These are phyloP conservation scores for Aradophagus sp. DNA, from an alignment of 1,140 invertebrate genomes.

Conservation along the genomic window DNA sequence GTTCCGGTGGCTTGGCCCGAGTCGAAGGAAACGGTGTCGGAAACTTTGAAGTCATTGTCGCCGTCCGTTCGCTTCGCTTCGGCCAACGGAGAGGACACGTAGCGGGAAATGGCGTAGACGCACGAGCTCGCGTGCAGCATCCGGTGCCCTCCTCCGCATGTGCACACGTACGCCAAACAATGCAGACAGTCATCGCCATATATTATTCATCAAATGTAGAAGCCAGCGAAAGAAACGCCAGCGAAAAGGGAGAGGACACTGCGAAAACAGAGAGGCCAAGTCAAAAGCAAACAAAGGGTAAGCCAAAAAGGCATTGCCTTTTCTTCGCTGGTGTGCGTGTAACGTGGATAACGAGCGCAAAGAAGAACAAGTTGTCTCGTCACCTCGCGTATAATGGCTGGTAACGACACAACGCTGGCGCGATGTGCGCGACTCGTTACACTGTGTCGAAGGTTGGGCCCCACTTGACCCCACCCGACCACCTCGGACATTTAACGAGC, in stretches of 20 bases:
- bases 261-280: conserved; percentile 27
- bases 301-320: conserved; percentile 44
- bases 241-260: neutral
- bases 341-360: conserved; percentile 58
- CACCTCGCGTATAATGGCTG: conserved; percentile 53
- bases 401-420: conserved; percentile 44
- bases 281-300: conserved; percentile 43
- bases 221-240: conserved; percentile 40
- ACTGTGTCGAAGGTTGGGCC: conserved; percentile 53
- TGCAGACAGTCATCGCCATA: conserved; percentile 61
- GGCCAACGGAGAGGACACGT: conserved; percentile 46
- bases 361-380: conserved; percentile 56
- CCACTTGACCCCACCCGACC: conserved; percentile 39
- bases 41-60: conserved; percentile 58
- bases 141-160: conserved; percentile 57
- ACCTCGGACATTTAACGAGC: conserved; percentile 33
- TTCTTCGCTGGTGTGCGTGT: conserved; percentile 34
- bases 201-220: conserved; percentile 60
- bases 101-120: conserved; percentile 60
- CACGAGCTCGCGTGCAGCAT: conserved; percentile 57
- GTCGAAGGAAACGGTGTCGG: conserved; percentile 44
- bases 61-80: conserved; percentile 17
- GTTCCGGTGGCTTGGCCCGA: conserved; percentile 41
- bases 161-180: conserved; percentile 57
- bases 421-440: conserved; percentile 46